A percentile compares a stretch with the other conserved stretches of the same genome.
phyloP scores from a whole-genome alignment of 2,888 invertebrate genomes.

The Melipona bicolor region DNA sequence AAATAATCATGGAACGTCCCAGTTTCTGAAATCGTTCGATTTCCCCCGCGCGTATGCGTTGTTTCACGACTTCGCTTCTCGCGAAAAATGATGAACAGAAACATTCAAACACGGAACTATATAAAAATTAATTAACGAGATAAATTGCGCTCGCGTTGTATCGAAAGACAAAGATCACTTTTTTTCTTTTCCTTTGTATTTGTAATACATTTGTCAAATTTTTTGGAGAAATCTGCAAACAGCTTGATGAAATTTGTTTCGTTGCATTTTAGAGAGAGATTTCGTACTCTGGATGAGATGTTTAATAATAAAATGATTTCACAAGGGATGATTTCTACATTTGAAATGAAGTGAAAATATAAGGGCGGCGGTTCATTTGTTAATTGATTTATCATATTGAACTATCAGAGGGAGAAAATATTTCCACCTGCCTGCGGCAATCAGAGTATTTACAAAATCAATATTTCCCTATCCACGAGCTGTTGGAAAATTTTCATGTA shows the following conservation, averaged over 20 bases:
- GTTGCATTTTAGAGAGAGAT: background rate
- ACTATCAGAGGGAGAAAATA: background rate
- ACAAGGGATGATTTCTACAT: background rate
- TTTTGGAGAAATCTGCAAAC: background rate
- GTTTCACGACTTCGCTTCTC: background rate
- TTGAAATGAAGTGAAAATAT: background rate
- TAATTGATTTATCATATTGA: background rate
- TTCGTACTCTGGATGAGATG: background rate
- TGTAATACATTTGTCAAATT: background rate
- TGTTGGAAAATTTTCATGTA: background rate
- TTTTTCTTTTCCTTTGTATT: background rate
- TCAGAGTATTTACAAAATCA: background rate
- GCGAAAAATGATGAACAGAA: background rate
- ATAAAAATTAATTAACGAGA: background rate
- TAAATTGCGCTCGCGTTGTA: background rate
- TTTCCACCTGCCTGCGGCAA: background rate
- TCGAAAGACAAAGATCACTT: too few relatives aligned
- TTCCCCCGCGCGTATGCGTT: background rate
- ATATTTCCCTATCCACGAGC: background rate
- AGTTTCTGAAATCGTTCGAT: constrained; percentile 1
- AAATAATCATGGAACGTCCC: background rate
- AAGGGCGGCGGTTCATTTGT: background rate
- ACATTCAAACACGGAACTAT: background rate
- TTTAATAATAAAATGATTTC: background rate
- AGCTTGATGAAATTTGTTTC: background rate